Conservation (phyloP, 2,797 vertebrate species). For the Coranthus polyacanthus region DNA sequence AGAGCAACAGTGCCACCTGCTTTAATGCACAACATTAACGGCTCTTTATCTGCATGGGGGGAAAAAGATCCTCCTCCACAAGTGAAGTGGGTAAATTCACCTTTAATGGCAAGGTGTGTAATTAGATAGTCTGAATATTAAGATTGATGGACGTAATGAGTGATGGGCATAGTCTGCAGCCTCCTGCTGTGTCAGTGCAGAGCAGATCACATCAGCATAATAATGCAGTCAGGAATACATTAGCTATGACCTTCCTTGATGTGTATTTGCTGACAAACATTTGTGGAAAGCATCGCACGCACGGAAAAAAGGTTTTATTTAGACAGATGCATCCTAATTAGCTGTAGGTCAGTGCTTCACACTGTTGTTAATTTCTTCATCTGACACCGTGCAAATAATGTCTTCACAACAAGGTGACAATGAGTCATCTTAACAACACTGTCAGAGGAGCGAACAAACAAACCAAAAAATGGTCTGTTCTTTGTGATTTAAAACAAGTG, state of each 20-base stretch:
- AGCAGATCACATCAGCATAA: slow-evolving; percentile 32
- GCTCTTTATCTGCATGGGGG: not conserved
- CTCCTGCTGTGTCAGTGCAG: slow-evolving; percentile 30
- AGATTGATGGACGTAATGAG: slow-evolving; percentile 39
- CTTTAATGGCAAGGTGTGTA: slow-evolving; percentile 1
- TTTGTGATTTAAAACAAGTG: slow-evolving; percentile 38
- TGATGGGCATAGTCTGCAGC: slow-evolving; percentile 22
- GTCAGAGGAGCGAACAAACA: slow-evolving; percentile 28
- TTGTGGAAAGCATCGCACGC: slow-evolving; percentile 1
- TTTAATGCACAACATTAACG: slow-evolving; percentile 8
- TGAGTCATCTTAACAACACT: slow-evolving; percentile 33
- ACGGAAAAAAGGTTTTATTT: slow-evolving; percentile 8
- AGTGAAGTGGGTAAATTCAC: not conserved
- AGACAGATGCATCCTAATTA: slow-evolving; percentile 39
- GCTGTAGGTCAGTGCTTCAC: slow-evolving; percentile 19
- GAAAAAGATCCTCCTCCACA: not conserved
- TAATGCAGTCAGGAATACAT: slow-evolving; percentile 29
- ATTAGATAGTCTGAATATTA: slow-evolving; percentile 23
- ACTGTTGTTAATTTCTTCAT: slow-evolving; percentile 37
- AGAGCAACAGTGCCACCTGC: slow-evolving; percentile 75
- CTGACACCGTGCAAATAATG: slow-evolving; percentile 35
- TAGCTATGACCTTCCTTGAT: slow-evolving; percentile 8
- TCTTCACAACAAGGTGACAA: slow-evolving; percentile 14
- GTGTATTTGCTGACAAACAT: slow-evolving; percentile 24
- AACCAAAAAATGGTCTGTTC: not conserved